These are phyloP conservation scores for Lithobius niger DNA, from an alignment of 1,140 invertebrate species.

Conservation along the genomic window DNA sequence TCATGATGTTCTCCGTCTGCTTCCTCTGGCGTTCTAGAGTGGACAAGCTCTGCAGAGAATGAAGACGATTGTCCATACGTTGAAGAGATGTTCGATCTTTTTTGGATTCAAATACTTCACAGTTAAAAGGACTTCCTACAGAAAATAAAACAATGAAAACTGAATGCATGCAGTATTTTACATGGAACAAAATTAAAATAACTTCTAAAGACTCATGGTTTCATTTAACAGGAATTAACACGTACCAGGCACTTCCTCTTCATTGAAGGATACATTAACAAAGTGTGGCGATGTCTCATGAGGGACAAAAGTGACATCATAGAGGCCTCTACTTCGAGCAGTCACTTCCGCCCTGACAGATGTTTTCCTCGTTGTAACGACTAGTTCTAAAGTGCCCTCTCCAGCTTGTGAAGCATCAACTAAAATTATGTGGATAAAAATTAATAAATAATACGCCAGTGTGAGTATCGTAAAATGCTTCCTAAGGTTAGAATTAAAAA, in stretches of 20 bases:
- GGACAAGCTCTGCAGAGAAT: no score
- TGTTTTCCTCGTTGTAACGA: constrained; percentile 78
- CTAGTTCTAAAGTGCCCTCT: constrained; percentile 86
- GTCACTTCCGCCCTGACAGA: constrained; percentile 48
- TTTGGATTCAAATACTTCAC: constrained; percentile 35
- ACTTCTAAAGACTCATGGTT: background rate
- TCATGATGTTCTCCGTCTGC: no score
- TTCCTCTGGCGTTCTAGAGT: no score
- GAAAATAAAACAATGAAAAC: no score
- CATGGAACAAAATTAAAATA: background rate
- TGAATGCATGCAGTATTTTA: no score
- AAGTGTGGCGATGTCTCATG: constrained; percentile 77
- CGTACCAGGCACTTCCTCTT: constrained; percentile 67
- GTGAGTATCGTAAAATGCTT: no score
- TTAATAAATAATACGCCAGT: no score
- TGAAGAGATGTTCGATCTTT: background rate
- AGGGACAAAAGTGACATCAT: constrained; percentile 93
- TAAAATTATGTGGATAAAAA: no score
- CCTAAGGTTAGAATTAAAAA: no score
- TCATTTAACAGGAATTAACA: constrained; percentile 2
- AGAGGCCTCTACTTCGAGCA: constrained; percentile 75
- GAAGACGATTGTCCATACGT: background rate
- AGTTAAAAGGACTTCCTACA: constrained; percentile 76
- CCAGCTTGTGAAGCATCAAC: constrained; percentile 92
- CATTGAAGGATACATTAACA: constrained; percentile 94